These are phyloP conservation scores for Cyclophora albipunctata DNA, from an alignment of 2,888 invertebrate species.

Conservation along the genomic window DNA sequence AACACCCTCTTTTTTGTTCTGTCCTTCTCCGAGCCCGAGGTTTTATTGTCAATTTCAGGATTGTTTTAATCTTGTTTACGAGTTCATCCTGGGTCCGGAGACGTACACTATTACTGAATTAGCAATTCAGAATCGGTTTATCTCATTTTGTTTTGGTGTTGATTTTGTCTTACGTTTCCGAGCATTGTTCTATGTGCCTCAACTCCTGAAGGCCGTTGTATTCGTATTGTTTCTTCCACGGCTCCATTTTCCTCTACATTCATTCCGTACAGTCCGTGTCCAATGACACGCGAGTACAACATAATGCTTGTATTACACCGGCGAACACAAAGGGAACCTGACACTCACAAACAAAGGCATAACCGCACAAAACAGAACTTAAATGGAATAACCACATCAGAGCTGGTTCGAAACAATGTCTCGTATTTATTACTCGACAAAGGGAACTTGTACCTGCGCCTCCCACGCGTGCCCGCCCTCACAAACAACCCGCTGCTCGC, in stretches of 20 bases:
- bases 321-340: slow-evolving; percentile 1
- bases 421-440: slow-evolving; percentile 8
- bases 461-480: background rate
- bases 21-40: slow-evolving; percentile 19
- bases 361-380: slow-evolving; percentile 18
- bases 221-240: no score
- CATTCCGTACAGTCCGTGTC: no score
- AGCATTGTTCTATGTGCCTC: no score
- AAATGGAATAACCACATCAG: slow-evolving; percentile 21
- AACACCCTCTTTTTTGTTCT: slow-evolving; percentile 21
- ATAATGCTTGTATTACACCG: no score
- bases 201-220: no score
- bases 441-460: slow-evolving; percentile 12
- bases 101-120: no score
- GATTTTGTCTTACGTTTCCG: no score
- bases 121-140: no score
- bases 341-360: slow-evolving; percentile 8
- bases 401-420: slow-evolving; percentile 22
- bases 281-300: no score
- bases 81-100: no score
- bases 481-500: background rate
- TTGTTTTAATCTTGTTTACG: slow-evolving; percentile 23
- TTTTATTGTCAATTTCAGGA: slow-evolving; percentile 24
- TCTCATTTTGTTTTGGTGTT: no score
- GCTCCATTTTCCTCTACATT: no score